Percentiles rank a stretch among this genome's conserved stretches.
Evolutionary conservation across 2,888 invertebrate species (phyloP).

Genomic region (Shargacucullia verbasci): DNA sequence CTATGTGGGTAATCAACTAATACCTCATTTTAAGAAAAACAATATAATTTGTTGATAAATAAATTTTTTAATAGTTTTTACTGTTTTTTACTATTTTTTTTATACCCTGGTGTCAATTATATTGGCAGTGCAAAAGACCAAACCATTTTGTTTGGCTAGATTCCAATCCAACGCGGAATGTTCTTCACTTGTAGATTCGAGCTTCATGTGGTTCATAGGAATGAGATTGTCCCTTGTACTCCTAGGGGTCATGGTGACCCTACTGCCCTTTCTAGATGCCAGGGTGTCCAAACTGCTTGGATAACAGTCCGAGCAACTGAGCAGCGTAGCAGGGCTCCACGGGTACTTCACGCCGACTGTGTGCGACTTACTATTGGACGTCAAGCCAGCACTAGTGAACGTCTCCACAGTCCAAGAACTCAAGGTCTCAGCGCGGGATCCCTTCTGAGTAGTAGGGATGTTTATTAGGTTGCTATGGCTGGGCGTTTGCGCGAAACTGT

Average conservation of each 20-base stretch:
- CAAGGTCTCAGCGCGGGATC: slow-evolving; percentile 30
- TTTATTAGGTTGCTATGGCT: slow-evolving; percentile 10
- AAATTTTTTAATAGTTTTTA: slow-evolving; percentile 59
- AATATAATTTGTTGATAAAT: slow-evolving; percentile 62
- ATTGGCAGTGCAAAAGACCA: slow-evolving; percentile 6
- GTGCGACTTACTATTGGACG: slow-evolving; percentile 12
- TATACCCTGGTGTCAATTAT: slow-evolving; percentile 33
- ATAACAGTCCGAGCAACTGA: slow-evolving; percentile 63
- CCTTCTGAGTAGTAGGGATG: slow-evolving; percentile 6
- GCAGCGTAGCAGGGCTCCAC: slow-evolving; percentile 63
- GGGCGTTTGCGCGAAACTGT: neutral
- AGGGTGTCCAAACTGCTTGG: slow-evolving; percentile 62
- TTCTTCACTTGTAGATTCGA: slow-evolving; percentile 12
- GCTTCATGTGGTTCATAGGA: slow-evolving; percentile 48
- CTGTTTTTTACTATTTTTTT: slow-evolving; percentile 64
- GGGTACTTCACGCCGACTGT: slow-evolving; percentile 59
- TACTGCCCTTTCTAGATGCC: slow-evolving; percentile 54
- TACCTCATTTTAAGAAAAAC: slow-evolving; percentile 51
- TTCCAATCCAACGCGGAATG: slow-evolving; percentile 48
- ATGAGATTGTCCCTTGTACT: slow-evolving; percentile 10
- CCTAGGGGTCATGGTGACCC: slow-evolving; percentile 19
- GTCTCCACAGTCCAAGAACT: slow-evolving; percentile 71
- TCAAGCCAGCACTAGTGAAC: slow-evolving; percentile 57
- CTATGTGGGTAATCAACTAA: slow-evolving; percentile 12
- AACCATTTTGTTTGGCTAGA: slow-evolving; percentile 42